Percentiles rank a stretch among this genome's conserved stretches.
Conservation (phyloP, 2,113 vertebrate genomes). For the Hypomesus transpacificus region DNA sequence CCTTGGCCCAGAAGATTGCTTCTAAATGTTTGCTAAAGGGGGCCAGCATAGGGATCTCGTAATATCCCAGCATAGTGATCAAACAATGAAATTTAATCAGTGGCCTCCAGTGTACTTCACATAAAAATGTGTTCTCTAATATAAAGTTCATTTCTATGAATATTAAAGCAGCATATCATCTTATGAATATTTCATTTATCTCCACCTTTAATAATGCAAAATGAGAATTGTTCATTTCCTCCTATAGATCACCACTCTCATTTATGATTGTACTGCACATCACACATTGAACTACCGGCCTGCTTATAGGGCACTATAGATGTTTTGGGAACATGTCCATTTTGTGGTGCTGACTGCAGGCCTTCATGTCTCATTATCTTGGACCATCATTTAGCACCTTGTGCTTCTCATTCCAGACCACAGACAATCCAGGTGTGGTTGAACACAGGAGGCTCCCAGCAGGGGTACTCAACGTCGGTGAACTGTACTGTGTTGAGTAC, state of each 20-base stretch:
- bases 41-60: conserved; percentile 35
- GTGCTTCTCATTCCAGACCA: too few relatives aligned
- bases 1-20: conserved; percentile 30
- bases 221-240: conserved; percentile 60
- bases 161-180: conserved; percentile 74
- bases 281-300: conserved; percentile 48
- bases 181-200: conserved; percentile 76
- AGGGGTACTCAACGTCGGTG: conserved; percentile 42
- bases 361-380: too few relatives aligned
- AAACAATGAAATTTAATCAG: conserved; percentile 77
- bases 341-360: too few relatives aligned
- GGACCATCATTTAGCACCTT: too few relatives aligned
- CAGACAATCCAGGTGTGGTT: too few relatives aligned
- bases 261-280: conserved; percentile 43
- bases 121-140: conserved; percentile 75
- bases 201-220: conserved; percentile 76
- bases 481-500: conserved; percentile 16
- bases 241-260: conserved; percentile 53
- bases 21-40: conserved; percentile 60
- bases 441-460: too few relatives aligned
- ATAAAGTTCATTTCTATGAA: conserved; percentile 79
- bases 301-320: too few relatives aligned
- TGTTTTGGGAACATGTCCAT: too few relatives aligned
- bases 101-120: conserved; percentile 64
- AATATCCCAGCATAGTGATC: conserved; percentile 67